Base-by-base conservation (phyloP, 2,888 invertebrate species). In the Parnassius orleans region DNA sequence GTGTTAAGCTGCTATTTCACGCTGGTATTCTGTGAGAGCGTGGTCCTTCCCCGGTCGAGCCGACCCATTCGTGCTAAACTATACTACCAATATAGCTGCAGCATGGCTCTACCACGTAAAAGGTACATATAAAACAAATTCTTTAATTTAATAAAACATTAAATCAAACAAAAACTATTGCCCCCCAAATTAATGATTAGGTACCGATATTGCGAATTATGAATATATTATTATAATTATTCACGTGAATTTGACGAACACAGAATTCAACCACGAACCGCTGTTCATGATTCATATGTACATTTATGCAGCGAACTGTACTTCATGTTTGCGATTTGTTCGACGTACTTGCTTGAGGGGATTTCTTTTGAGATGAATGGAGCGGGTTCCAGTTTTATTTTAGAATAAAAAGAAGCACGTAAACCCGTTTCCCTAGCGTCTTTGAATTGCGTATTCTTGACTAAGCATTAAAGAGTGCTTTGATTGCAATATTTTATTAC, bases 391-490 rank as follows among this genome's bases (percentile, higher is more conserved):
- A 43, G 61, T 65, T 64, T 63, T 56, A 60, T 58, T 66, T 57
- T 65, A 67, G 66, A 69, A 70, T 70, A 69, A 69, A 72, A 65
- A 71, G 61, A 63, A 63, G 43, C 53, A 42, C n/a, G 33, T 10
- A 63, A 64, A 72, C 71, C 63, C 58, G 71, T 70, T 72, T 60
- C 57, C 60, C 63, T 56, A 59, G 62, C 65, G 64, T 63, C 54
- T 69, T 68, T 65, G 71, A 66, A 63, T 10, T 33, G 2, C 33
- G 50, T 50, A 43, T 47, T 44, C 46, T 59, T 60, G 53, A 48
- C 53, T 52, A 51, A 24, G 57, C 47, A 56, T 51, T 51, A 48
- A 14, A 14, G 44, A 41, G 59, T 14, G 57, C 19, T 54, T 14
- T 50, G 50, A 61, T 61, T 55, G 47, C 43, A 33, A 33, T 33